phyloP scores from a whole-genome alignment of 2,888 invertebrate genomes.

The Dendrolimus pini region DNA sequence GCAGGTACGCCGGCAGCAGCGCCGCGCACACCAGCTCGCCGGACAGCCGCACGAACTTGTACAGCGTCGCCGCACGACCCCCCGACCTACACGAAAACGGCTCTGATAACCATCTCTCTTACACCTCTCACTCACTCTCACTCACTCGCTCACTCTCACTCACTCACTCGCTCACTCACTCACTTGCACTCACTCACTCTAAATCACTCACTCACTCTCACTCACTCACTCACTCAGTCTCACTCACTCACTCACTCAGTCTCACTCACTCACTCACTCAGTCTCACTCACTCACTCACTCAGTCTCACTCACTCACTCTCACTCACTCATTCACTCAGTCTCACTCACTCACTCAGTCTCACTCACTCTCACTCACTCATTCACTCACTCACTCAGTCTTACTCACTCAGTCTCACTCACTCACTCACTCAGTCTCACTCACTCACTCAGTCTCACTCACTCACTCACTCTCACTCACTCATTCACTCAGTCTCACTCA shows the following conservation, averaged over 20 bases:
- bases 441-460: conserved; percentile 2
- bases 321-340: conserved; percentile 3
- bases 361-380: conserved; percentile 2
- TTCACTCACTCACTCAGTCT: conserved; percentile 2
- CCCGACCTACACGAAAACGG: conserved; percentile 13
- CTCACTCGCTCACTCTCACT: no score
- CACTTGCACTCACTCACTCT: conserved; percentile 1
- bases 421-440: conserved; percentile 1
- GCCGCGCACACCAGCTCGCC: conserved; percentile 91
- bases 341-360: conserved; percentile 5
- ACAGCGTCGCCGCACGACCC: conserved; percentile 86
- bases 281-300: conserved; percentile 5
- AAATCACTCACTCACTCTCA: neutral
- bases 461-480: no score
- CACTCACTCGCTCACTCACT: neutral
- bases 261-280: conserved; percentile 3
- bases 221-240: neutral
- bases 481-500: neutral
- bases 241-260: neutral
- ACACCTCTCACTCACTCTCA: no score
- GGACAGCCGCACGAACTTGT: conserved; percentile 93
- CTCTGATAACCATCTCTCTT: no score
- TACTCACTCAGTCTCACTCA: conserved; percentile 1
- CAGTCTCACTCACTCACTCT: conserved; percentile 4
- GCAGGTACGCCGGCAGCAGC: conserved; percentile 90